phyloP scores from a whole-genome alignment of 23 tunicate species.

The Trididemnum miniatum region DNA sequence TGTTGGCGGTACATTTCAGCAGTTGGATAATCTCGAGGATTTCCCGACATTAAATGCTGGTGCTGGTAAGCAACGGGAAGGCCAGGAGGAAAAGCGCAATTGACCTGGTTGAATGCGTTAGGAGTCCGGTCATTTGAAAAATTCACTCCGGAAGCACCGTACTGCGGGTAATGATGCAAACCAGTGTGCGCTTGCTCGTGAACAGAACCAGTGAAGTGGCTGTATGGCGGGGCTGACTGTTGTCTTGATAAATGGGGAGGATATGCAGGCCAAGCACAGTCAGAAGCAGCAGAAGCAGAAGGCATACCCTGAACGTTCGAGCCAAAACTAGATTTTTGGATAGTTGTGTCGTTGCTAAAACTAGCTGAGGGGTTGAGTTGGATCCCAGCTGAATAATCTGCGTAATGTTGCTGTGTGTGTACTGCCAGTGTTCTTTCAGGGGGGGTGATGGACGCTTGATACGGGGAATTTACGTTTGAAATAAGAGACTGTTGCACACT shows the following conservation, averaged over 20 bases:
- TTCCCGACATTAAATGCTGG: not conserved
- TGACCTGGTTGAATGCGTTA: not conserved
- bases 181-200: not conserved
- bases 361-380: not conserved
- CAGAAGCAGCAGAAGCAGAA: not conserved
- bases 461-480: slow-evolving; percentile 10
- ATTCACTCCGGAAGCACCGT: not conserved
- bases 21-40: not conserved
- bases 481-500: slow-evolving; percentile 47
- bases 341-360: not conserved
- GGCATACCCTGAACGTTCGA: not conserved
- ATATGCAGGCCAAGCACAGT: not conserved
- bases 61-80: slow-evolving; percentile 39
- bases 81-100: slow-evolving; percentile 18
- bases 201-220: not conserved
- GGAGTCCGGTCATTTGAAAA: not conserved
- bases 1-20: not conserved
- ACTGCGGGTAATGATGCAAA: slow-evolving; percentile 3
- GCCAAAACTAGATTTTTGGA: not conserved
- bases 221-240: slow-evolving; percentile 28
- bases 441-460: slow-evolving; percentile 32
- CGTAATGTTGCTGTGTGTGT: not conserved
- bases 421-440: slow-evolving; percentile 4
- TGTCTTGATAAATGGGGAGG: slow-evolving; percentile 23
- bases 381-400: not conserved